Evolutionary conservation across 2,888 invertebrate genomes (phyloP), one percentile per base, ranked within the genome.

Genomic region (Drosophila recens): DNA sequence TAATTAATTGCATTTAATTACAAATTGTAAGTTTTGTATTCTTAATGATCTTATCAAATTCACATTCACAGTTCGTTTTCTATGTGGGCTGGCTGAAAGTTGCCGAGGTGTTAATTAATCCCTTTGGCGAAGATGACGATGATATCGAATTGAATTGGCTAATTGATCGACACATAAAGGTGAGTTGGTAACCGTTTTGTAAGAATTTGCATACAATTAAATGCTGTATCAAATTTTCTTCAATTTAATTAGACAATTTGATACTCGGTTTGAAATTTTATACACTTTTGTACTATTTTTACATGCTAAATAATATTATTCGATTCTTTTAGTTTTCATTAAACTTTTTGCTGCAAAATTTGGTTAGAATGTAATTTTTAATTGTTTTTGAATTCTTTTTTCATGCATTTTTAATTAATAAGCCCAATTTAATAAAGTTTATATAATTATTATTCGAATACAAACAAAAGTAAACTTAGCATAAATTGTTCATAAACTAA

Each of bases 31-130:
- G 45, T 33, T 30, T 3, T 13, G 30, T 20, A n/a, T 54, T 43
- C 53, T 34, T 56, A 34, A 61, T 53, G 57, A 73, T 77, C 45
- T 63, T 64, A 46, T 48, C 54, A 49, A 13, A 57, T 67, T 72
- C 57, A 51, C 95, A 98, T 67, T 72, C 57, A 51, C 95, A 98
- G 97, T 98, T 98, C 91, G 96, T 97, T 90, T 98, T 98, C 93
- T 98, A 97, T 94, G 96, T 98, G 85, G 98, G 98, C 36, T 98
- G 98, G 98, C 93, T 98, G 76, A 98, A 98, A 94, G 98, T 98
- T 17, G 98, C 98, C 36, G 98, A 98, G 93, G 97, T 98, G 66
- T 94, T 98, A 75, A 98, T 98, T 79, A 98, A 98, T 93, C 98
- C 98, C 9, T 98, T 98, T 90, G 98, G 98, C 15, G 98, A 98